Percentiles rank a stretch among this genome's conserved stretches.
phyloP scores from a whole-genome alignment of 2,113 vertebrate genomes.

The Sinocyclocheilus anophthalmus region DNA sequence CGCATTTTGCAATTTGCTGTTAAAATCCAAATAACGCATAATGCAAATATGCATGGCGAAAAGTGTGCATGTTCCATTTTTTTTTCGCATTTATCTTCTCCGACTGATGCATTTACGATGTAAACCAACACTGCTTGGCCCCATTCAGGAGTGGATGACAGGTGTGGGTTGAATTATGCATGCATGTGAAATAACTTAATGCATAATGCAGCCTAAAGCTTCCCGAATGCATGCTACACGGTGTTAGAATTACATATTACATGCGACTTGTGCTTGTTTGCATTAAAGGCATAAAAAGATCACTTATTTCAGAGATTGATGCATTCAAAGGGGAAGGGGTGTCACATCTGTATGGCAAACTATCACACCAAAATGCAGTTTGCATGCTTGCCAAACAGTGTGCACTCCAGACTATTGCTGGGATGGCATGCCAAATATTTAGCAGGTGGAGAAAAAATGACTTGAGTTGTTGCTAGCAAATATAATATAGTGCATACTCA shows the following conservation, averaged over 20 bases:
- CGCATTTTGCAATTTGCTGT: background rate
- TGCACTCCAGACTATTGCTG: background rate
- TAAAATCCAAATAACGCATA: background rate
- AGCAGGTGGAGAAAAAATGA: background rate
- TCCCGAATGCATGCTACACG: background rate
- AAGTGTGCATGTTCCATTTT: conserved; percentile 19
- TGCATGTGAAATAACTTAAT: conserved; percentile 35
- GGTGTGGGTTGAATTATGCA: conserved; percentile 59
- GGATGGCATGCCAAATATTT: conserved; percentile 13
- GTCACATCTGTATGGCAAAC: conserved; percentile 70
- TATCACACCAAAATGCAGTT: conserved; percentile 30
- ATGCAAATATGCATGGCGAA: background rate
- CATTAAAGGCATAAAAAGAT: background rate
- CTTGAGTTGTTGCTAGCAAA: background rate
- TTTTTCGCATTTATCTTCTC: background rate
- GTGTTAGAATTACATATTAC: background rate
- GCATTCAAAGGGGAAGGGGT: conserved; percentile 22
- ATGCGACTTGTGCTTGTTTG: background rate
- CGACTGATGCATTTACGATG: conserved; percentile 39
- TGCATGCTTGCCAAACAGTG: conserved; percentile 8
- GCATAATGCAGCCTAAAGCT: conserved; percentile 1
- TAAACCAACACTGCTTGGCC: conserved; percentile 69
- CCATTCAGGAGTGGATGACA: conserved; percentile 65
- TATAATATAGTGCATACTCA: background rate
- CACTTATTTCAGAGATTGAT: conserved; percentile 31